Base-by-base conservation (phyloP, 2,113 vertebrate species). In the Pipra filicauda region DNA sequence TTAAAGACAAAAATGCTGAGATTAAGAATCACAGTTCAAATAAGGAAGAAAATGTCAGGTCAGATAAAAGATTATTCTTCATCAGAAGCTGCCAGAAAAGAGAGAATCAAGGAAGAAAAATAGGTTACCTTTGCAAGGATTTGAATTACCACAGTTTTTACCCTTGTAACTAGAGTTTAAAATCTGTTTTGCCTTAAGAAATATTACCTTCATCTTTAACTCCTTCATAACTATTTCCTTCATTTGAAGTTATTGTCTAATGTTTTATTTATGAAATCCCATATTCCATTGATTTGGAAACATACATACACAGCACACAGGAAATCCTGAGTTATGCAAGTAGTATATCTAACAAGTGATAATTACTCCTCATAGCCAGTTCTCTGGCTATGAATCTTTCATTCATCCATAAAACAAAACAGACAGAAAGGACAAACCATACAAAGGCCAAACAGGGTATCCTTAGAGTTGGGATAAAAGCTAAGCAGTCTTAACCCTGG, bases 1-100 rank as follows among this genome's bases (percentile, higher is more conserved):
- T 96, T 88, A 94, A 97, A 91, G 62, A 94, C 70, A 94, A 72
- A 94, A 91, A 89, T 83, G 49, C 26, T 79, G 71, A 96, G 89
- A 93, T 96, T 91, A 96, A 85, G 85, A 93, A 90, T 77, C 1
- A 0, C n/a, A 90, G 81, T 94, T 96, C 75, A 96, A 93, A 94
- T 70, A 89, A 55, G 28, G 81, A 85, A 81, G 93, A 91, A 97
- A 97, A 96, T 95, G 93, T 91, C 95, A 90, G 31, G 78, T 93
- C 58, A 91, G 74, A 89, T 35, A 73, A 85, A 91, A 75, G 58
- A 94, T 94, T 91, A 79, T 58, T 88, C 23, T 69, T 79, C 26
- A 52, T 67, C 62, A 89, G 58, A 94, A 91, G 66, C 39, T 89
- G 37, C 72, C 46, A 70, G 58, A 82, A 94, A 89, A 93, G 15